A percentile compares a stretch with the other conserved stretches of the same genome.
These are phyloP conservation scores for Metacarcinus magister DNA, from an alignment of 2,888 invertebrate species.

Conservation along the genomic window DNA sequence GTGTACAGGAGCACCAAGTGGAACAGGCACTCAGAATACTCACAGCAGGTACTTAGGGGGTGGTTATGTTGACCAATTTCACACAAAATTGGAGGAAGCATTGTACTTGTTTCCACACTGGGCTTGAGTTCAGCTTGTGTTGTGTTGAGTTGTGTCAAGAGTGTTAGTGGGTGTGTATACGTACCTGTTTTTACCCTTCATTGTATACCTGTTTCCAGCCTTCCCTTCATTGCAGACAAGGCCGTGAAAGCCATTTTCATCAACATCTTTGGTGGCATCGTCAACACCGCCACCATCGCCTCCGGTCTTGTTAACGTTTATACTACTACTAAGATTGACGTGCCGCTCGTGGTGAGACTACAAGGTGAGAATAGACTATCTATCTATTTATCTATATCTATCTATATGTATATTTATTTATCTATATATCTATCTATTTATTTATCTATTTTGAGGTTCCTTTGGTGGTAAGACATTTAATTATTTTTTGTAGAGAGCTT, in stretches of 20 bases:
- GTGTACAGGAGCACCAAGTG: constrained; percentile 97
- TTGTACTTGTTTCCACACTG: too few species aligned
- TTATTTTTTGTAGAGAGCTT: too few species aligned
- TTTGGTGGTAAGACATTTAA: too few species aligned
- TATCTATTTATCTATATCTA: too few species aligned
- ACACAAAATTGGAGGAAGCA: too few species aligned
- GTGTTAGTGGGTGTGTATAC: too few species aligned
- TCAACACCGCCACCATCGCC: constrained; percentile 98
- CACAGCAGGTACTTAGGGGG: constrained; percentile 87
- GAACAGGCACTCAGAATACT: constrained; percentile 95
- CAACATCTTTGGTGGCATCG: constrained; percentile 99
- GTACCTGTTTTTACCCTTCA: background rate
- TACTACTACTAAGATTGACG: constrained; percentile 90
- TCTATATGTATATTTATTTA: background rate
- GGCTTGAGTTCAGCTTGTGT: too few species aligned
- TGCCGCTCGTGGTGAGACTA: constrained; percentile 96
- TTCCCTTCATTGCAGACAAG: constrained; percentile 87
- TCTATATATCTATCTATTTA: too few species aligned
- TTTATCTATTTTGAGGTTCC: background rate
- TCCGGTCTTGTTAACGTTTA: constrained; percentile 96
- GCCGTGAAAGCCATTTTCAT: constrained; percentile 97
- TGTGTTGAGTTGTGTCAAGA: too few species aligned
- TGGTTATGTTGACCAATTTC: too few species aligned
- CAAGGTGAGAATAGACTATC: constrained; percentile 89
- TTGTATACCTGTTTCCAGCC: background rate